Evolutionary conservation across 1,140 invertebrate genomes (phyloP).

Genomic region (Papilio helenus): DNA sequence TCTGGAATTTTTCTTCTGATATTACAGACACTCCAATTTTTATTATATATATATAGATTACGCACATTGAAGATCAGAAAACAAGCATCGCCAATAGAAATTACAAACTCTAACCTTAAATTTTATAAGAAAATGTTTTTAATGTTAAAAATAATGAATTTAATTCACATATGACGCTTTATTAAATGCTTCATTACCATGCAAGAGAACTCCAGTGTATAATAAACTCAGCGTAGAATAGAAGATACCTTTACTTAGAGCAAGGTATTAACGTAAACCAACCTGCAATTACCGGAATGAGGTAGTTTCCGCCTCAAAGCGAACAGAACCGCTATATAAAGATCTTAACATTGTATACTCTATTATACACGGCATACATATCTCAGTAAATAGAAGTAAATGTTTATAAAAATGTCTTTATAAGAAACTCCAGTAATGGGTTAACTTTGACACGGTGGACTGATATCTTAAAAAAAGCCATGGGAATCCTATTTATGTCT

Average conservation of each 20-base stretch:
- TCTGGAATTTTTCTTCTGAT: no score
- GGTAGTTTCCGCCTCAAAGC: conserved; percentile 1
- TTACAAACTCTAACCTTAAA: no score
- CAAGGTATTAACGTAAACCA: conserved; percentile 25
- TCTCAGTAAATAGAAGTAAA: background rate
- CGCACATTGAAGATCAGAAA: no score
- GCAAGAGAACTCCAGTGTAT: background rate
- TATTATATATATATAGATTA: no score
- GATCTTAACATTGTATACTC: background rate
- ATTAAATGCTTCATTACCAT: background rate
- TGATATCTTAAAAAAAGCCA: no score
- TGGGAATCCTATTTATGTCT: background rate
- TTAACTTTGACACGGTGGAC: no score
- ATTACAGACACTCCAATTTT: no score
- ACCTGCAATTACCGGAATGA: conserved; percentile 22
- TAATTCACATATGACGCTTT: background rate
- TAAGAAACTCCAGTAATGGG: no score
- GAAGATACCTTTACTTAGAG: conserved; percentile 20
- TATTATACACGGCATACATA: background rate
- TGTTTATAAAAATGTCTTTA: background rate
- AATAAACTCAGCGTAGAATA: background rate
- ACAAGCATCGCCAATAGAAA: no score
- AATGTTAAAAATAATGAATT: background rate
- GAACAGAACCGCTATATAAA: background rate
- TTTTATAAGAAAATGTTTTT: background rate